Evolutionary conservation across 1,140 invertebrate species (phyloP), one percentile per base, ranked within the genome.

Genomic region (Ips typographus): DNA sequence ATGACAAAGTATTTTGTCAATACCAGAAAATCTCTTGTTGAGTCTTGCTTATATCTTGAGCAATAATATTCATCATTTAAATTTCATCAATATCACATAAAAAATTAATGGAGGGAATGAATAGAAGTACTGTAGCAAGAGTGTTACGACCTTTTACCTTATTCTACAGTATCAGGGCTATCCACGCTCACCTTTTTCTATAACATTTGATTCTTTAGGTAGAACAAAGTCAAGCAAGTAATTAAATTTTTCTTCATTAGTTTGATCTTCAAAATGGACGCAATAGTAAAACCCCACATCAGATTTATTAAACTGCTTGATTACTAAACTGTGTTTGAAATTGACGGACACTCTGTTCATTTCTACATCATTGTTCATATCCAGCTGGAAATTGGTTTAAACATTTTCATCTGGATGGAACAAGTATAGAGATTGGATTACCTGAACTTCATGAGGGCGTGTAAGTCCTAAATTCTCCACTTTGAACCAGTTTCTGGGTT

Each of bases 201-300:
- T 8, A 37, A 6, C 41, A 4, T 2, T 49, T 36, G 4, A 4
- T 39, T 42, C 77, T 2, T 69, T 37, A 6, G 56, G 40, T 22
- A 36, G 22, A 8, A 73, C 63, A 3, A 73, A 38, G 76, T 85
- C 84, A 5, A 86, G 68, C 58, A 81, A 81, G 62, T 83, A 86
- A 75, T 84, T 84, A 65, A 78, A 84, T 76, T 83, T 83, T 40
- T 83, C 78, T 62, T 82, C 77, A n/a, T 51, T 41, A 60, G 84
- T 79, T 65, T 82, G 73, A 2, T 79, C 82, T 41, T 82, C 73
- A n/a, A 77, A 65, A 7, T 81, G 79, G 52, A 81, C 80, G 68
- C 84, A 85, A 41, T 78, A 81, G 78, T 86, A 86, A 71, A 84
- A 77, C 0, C 83, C 84, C 8, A 76, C 70, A 67, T 86, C 84